These are phyloP conservation scores for Drosophila mimetica DNA, from an alignment of 2,888 invertebrate species.

Conservation along the genomic window DNA sequence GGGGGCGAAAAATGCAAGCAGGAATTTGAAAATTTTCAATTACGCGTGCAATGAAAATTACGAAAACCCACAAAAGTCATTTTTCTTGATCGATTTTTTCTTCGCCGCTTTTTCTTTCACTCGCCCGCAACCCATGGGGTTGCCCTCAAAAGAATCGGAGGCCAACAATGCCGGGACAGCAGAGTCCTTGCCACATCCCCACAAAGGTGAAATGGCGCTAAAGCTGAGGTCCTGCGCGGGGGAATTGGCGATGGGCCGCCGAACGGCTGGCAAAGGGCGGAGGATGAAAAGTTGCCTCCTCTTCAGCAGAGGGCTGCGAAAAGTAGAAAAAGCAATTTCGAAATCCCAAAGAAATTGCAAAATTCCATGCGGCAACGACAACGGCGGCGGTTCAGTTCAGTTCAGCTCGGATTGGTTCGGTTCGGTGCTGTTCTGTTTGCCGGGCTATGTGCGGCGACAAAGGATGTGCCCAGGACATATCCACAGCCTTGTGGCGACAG, in stretches of 20 bases:
- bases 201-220: constrained; percentile 56
- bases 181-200: constrained; percentile 38
- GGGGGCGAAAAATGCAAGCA: constrained; percentile 67
- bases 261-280: neutral
- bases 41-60: constrained; percentile 82
- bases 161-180: constrained; percentile 56
- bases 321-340: constrained; percentile 81
- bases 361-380: constrained; percentile 74
- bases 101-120: constrained; percentile 3
- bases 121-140: constrained; percentile 7
- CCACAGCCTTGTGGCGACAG: constrained; percentile 51
- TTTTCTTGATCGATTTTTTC: constrained; percentile 81
- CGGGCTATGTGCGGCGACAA: constrained; percentile 38
- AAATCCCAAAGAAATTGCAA: constrained; percentile 81
- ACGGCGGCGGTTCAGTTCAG: constrained; percentile 36
- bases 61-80: constrained; percentile 81
- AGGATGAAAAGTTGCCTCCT: constrained; percentile 52
- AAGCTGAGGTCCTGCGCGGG: constrained; percentile 41
- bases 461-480: constrained; percentile 44
- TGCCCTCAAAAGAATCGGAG: constrained; percentile 69
- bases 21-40: constrained; percentile 82
- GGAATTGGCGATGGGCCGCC: constrained; percentile 21
- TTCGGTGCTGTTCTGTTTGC: constrained; percentile 16
- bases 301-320: constrained; percentile 56
- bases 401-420: constrained; percentile 24